phyloP scores from a whole-genome alignment of 2,113 vertebrate genomes.

The Poeciliopsis occidentalis region DNA sequence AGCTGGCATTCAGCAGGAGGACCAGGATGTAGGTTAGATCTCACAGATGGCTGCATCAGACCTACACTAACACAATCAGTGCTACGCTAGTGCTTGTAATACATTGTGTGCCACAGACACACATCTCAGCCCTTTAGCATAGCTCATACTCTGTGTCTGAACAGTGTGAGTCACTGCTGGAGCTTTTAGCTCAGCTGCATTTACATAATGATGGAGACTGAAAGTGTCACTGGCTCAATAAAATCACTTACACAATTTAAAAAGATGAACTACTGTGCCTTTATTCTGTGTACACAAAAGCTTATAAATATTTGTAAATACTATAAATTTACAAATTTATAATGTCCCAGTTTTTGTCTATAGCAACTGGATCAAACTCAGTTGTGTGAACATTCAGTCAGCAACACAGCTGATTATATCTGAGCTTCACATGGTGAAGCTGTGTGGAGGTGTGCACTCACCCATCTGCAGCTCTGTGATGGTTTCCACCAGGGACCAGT shows the following conservation, averaged over 20 bases:
- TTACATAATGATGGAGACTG: background rate
- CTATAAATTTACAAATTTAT: too few relatives aligned
- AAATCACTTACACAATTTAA: too few relatives aligned
- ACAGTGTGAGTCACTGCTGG: background rate
- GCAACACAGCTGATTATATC: too few relatives aligned
- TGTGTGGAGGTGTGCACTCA: conserved; percentile 69
- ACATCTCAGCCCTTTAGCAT: background rate
- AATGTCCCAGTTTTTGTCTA: too few relatives aligned
- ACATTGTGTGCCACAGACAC: conserved; percentile 20
- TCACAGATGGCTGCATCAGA: conserved; percentile 56
- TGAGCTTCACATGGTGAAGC: background rate
- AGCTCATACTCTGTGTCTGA: background rate
- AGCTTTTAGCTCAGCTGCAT: background rate
- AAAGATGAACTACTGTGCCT: too few relatives aligned
- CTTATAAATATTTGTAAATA: too few relatives aligned
- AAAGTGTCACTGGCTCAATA: too few relatives aligned
- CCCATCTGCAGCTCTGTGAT: conserved; percentile 97
- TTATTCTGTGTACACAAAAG: too few relatives aligned
- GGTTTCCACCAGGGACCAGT: conserved; percentile 97
- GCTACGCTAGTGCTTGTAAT: conserved; percentile 3
- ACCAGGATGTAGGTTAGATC: conserved; percentile 79
- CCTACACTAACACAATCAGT: conserved; percentile 50
- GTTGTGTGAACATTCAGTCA: too few relatives aligned
- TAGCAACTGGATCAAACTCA: too few relatives aligned
- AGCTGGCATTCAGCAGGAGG: conserved; percentile 32